These are phyloP conservation scores for Octonoba sinensis DNA, from an alignment of 2,888 invertebrate species.

Conservation along the genomic window DNA sequence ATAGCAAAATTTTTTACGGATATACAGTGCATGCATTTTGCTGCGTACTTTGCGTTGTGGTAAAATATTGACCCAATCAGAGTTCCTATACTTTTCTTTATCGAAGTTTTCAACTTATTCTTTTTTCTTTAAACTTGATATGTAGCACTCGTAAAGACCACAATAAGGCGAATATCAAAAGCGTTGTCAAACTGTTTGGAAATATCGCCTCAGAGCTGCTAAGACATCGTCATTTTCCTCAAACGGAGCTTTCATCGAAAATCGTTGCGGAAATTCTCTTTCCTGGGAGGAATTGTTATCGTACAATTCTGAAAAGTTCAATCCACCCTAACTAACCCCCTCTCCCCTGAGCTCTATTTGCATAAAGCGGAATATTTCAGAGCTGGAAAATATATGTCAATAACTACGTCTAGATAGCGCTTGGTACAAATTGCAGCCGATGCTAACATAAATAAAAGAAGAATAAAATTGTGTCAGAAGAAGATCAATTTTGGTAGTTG, in stretches of 20 bases:
- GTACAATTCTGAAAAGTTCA: conserved; percentile 18
- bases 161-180: conserved; percentile 23
- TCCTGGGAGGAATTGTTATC: conserved; percentile 34
- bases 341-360: conserved; percentile 18
- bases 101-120: no score
- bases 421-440: conserved; percentile 40
- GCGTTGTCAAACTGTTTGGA: no score
- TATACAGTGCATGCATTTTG: no score
- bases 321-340: no score
- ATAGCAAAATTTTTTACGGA: no score
- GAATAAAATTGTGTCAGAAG: conserved; percentile 52
- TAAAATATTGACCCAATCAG: no score
- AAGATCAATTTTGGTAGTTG: conserved; percentile 44
- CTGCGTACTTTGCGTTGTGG: no score
- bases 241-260: conserved; percentile 24
- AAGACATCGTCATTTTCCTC: no score
- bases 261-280: conserved; percentile 38
- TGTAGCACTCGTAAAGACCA: conserved; percentile 17
- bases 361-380: conserved; percentile 34
- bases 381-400: conserved; percentile 39
- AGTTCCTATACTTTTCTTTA: no score
- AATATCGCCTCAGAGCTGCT: no score
- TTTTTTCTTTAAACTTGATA: background rate
- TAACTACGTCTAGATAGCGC: conserved; percentile 42
- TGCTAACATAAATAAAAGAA: conserved; percentile 34